phyloP scores from a whole-genome alignment of 2,113 vertebrate species.

The Atractosteus spatula region DNA sequence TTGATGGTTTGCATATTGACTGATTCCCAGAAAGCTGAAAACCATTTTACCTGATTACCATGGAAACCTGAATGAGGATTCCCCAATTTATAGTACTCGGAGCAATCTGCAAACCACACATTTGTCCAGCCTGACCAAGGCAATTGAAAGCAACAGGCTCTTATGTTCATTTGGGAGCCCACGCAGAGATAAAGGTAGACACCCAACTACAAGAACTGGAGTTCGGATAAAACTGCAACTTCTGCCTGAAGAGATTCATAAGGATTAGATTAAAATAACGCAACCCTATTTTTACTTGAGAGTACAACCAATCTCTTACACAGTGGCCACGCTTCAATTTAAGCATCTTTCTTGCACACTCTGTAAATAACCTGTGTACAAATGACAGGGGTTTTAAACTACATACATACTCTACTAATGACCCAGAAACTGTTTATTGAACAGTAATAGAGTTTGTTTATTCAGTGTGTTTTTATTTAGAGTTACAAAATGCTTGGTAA shows the following conservation, averaged over 20 bases:
- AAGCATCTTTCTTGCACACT: slow-evolving; percentile 12
- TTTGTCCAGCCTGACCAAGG: slow-evolving; percentile 6
- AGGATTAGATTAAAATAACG: slow-evolving; percentile 52
- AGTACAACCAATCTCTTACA: slow-evolving; percentile 42
- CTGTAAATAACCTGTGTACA: too few relatives aligned
- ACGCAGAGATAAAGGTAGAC: slow-evolving; percentile 31
- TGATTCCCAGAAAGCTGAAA: background rate
- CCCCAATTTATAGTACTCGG: slow-evolving; percentile 21
- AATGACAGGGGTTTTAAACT: too few relatives aligned
- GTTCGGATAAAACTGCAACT: slow-evolving; percentile 21
- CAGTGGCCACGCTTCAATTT: slow-evolving; percentile 37
- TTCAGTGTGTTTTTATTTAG: too few relatives aligned
- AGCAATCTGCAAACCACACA: slow-evolving; percentile 21
- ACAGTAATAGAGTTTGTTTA: too few relatives aligned
- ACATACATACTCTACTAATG: too few relatives aligned
- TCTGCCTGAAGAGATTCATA: slow-evolving; percentile 44
- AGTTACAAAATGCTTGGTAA: too few relatives aligned
- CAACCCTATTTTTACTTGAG: slow-evolving; percentile 49
- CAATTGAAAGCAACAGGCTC: slow-evolving; percentile 19
- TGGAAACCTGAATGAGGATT: slow-evolving; percentile 13
- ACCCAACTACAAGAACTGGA: background rate
- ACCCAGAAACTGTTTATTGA: too few relatives aligned
- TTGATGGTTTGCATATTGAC: background rate
- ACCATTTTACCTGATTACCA: slow-evolving; percentile 5
- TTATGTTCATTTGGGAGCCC: slow-evolving; percentile 21